phyloP scores from a whole-genome alignment of 2,888 invertebrate genomes.

The Scelioninae gen. 2 region DNA sequence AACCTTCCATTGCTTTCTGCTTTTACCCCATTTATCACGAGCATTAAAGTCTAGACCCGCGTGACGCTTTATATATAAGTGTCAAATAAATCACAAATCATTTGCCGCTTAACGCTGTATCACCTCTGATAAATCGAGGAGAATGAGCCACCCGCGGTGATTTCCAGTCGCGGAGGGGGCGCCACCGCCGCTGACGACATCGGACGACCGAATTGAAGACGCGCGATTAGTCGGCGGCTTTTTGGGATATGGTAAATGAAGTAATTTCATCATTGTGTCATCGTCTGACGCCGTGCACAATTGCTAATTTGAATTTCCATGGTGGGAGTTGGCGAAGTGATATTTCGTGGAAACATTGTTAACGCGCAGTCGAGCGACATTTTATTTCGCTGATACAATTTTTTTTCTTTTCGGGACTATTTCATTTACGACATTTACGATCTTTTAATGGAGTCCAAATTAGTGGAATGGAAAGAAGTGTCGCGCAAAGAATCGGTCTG shows the following conservation, averaged over 20 bases:
- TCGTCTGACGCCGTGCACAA: conserved; percentile 9
- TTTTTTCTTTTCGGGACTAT: too few species aligned
- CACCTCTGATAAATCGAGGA: conserved; percentile 55
- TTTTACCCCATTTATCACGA: conserved; percentile 54
- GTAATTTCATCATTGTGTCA: conserved; percentile 50
- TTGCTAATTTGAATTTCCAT: conserved; percentile 23
- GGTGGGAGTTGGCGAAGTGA: not conserved
- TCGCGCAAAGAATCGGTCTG: too few species aligned
- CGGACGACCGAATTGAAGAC: conserved; percentile 52
- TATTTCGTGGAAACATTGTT: not conserved
- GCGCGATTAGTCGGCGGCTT: conserved; percentile 51
- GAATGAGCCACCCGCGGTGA: conserved; percentile 54
- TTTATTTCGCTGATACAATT: conserved; percentile 5
- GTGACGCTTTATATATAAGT: conserved; percentile 54
- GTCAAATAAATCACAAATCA: conserved; percentile 59
- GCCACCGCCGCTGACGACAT: conserved; percentile 32
- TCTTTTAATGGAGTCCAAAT: too few species aligned
- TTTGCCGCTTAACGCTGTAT: conserved; percentile 58
- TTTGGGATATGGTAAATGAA: conserved; percentile 47
- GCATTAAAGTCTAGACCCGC: conserved; percentile 49
- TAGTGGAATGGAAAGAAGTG: too few species aligned
- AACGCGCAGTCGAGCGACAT: too few species aligned
- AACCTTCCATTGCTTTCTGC: conserved; percentile 48
- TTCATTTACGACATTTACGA: too few species aligned
- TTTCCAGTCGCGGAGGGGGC: conserved; percentile 29